Conservation (phyloP, 2,113 vertebrate genomes). For the Cavia porcellus region DNA sequence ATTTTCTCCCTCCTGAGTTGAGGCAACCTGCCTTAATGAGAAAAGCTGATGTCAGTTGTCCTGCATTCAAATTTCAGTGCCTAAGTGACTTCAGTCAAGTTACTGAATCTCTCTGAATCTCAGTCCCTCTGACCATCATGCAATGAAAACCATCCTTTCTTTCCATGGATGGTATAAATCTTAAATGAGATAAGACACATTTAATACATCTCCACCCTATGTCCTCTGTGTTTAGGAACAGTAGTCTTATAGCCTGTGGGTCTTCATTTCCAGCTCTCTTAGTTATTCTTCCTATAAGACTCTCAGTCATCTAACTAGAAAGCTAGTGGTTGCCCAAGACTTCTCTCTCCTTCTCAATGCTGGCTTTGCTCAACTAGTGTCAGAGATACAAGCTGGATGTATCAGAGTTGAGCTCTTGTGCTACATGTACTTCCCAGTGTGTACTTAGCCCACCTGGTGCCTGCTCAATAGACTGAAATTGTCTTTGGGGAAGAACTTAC, state of each 20-base stretch:
- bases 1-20: slow-evolving; percentile 21
- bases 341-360: not conserved
- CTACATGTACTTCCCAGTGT: not conserved
- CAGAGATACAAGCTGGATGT: not conserved
- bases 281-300: not conserved
- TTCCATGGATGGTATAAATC: not conserved
- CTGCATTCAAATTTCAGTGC: not conserved
- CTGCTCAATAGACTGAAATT: not conserved
- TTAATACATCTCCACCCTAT: not conserved
- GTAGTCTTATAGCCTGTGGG: not conserved
- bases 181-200: not conserved
- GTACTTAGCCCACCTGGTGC: not conserved
- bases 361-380: not conserved
- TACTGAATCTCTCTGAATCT: not conserved
- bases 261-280: not conserved
- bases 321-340: not conserved
- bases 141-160: not conserved
- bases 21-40: not conserved
- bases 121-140: not conserved
- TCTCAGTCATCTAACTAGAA: not conserved
- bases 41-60: not conserved
- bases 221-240: not conserved
- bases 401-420: not conserved
- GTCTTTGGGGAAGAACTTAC: not conserved
- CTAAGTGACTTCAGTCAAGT: not conserved